Evolutionary conservation across 1,140 invertebrate species (phyloP), one percentile per base, ranked within the genome.

Genomic region (Eriosoma lanigerum): DNA sequence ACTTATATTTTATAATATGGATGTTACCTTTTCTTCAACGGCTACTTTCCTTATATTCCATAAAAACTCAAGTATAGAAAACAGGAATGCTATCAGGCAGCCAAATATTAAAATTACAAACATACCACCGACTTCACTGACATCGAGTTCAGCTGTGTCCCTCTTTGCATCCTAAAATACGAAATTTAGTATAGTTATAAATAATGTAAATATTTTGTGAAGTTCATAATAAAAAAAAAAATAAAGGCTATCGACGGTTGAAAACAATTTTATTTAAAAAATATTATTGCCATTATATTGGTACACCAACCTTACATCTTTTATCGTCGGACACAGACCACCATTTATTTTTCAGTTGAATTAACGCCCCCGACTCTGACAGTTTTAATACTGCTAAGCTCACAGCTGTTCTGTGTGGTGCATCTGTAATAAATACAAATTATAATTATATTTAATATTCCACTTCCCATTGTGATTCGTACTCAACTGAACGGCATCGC

Each of bases 101-200:
- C 94, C 94, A 50, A 93, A 93, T 89, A 96, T 93, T 29, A 98
- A 89, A 0, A 98, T 95, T 0, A 98, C 94, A 86, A 98, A 98
- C 6, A 98, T 96, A 6, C 96, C 96, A 75, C 96, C 95, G 60
- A 98, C 95, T 85, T 97, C 97, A 17, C 93, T 94, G 82, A 98
- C 87, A 17, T 94, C 94, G 75, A 94, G 85, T 84, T 92, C 91
- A 19, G 46, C 68, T 19, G 68, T 12, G 17, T 52, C 68, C 29
- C 52, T 72, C 50, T 72, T 50, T 32, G 13, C 50, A 52, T 72
- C 68, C 68, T 72, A 19, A 52, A 72, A 72, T 19, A 50, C 50
- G 1, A 19, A 19, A 70, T 48, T 8, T 38, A 3, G 32, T 38
- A 38, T 38, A 38, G 32, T 38, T 38, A 4, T 38, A 38, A 38